Evolutionary conservation across 1,140 invertebrate species (phyloP).

Genomic region (Drosophila simulans): DNA sequence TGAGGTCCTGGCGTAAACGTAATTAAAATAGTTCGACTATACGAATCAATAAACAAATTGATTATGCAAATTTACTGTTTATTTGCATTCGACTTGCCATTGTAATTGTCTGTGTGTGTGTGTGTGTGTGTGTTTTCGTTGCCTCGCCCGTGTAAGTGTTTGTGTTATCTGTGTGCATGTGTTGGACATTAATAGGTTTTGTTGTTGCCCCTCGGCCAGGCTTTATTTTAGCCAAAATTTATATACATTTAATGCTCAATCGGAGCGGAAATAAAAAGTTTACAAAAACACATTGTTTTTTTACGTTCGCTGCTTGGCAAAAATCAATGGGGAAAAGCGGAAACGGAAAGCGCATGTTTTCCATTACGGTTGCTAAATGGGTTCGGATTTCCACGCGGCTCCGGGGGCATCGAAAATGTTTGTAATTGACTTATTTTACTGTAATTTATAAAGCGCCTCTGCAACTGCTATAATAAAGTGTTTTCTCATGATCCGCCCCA

Average conservation of each 20-base stretch:
- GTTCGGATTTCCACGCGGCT: not conserved
- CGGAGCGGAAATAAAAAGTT: slow-evolving; percentile 73
- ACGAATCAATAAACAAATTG: slow-evolving; percentile 81
- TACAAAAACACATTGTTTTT: slow-evolving; percentile 26
- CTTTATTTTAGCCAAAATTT: slow-evolving; percentile 74
- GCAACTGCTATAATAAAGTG: slow-evolving; percentile 68
- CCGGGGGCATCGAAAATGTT: slow-evolving; percentile 25
- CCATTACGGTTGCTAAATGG: slow-evolving; percentile 28
- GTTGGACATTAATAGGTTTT: slow-evolving; percentile 77
- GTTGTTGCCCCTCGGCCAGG: slow-evolving; percentile 47
- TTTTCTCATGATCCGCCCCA: not conserved
- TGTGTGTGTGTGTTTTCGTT: not conserved
- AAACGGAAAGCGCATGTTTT: slow-evolving; percentile 76
- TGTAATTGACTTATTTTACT: slow-evolving; percentile 71
- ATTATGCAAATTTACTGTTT: slow-evolving; percentile 80
- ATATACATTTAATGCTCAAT: slow-evolving; percentile 76
- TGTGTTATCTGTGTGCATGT: slow-evolving; percentile 38
- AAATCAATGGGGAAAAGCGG: slow-evolving; percentile 62
- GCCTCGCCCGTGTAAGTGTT: not conserved
- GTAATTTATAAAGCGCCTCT: slow-evolving; percentile 57
- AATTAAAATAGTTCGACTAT: slow-evolving; percentile 76
- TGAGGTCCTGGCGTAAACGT: slow-evolving; percentile 51
- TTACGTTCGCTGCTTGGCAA: slow-evolving; percentile 38
- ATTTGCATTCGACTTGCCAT: slow-evolving; percentile 67
- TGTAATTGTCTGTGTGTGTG: slow-evolving; percentile 21